These are phyloP conservation scores for Ancistrus triradiatus DNA, from an alignment of 2,113 vertebrate genomes.

Conservation along the genomic window DNA sequence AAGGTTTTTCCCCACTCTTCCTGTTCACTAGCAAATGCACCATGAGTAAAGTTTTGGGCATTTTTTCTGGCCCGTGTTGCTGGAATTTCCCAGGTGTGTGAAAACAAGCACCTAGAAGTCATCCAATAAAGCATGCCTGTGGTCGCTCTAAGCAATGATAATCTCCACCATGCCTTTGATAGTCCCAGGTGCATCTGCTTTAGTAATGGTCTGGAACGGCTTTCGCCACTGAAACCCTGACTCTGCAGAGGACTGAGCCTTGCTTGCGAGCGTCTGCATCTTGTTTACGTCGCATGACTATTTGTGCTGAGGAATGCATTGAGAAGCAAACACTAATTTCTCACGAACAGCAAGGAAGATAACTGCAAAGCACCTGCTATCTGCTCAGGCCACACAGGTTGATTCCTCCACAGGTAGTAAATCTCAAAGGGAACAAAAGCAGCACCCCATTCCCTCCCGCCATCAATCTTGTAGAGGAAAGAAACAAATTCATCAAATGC, in stretches of 20 bases:
- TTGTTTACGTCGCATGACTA: slow-evolving; percentile 25
- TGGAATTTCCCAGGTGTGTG: slow-evolving; percentile 36
- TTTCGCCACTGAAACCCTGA: slow-evolving; percentile 16
- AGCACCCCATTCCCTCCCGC: not conserved
- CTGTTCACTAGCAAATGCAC: not conserved
- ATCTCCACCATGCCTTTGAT: slow-evolving; percentile 26
- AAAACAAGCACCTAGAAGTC: slow-evolving; percentile 17
- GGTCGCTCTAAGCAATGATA: slow-evolving; percentile 23
- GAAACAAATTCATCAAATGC: too few species aligned
- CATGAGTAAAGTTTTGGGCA: not conserved
- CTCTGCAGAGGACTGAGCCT: not conserved
- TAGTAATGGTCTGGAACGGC: slow-evolving; percentile 34
- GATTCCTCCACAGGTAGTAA: slow-evolving; percentile 18
- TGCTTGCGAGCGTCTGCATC: slow-evolving; percentile 30
- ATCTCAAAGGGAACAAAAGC: slow-evolving; percentile 17
- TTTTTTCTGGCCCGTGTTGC: slow-evolving; percentile 1
- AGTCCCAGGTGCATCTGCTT: slow-evolving; percentile 33
- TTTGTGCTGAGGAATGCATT: slow-evolving; percentile 18
- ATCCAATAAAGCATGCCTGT: slow-evolving; percentile 23
- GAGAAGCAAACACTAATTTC: slow-evolving; percentile 16
- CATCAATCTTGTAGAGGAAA: too few species aligned
- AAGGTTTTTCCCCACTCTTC: too few species aligned
- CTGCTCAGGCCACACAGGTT: slow-evolving; percentile 27
- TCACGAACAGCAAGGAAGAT: slow-evolving; percentile 20
- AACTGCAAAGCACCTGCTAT: not conserved